A percentile compares a stretch with the other conserved stretches of the same genome.
phyloP scores from a whole-genome alignment of 2,797 vertebrate species.

The Gastrophryne carolinensis region DNA sequence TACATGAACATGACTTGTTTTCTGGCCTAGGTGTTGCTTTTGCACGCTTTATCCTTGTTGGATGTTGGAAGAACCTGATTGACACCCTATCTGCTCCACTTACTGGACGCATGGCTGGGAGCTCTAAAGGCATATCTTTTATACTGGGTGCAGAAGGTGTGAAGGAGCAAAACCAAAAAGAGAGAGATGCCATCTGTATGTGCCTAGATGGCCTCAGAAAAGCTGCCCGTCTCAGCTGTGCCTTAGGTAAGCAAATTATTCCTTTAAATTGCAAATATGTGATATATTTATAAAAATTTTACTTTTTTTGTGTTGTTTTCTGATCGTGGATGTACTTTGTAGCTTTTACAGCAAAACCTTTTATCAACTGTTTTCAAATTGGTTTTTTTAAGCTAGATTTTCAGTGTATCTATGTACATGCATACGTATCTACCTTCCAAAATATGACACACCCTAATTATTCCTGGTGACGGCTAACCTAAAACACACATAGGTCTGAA shows the following conservation, averaged over 20 bases:
- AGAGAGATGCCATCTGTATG: constrained; percentile 90
- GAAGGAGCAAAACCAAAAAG: constrained; percentile 91
- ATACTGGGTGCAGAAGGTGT: constrained; percentile 89
- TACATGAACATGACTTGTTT: constrained; percentile 21
- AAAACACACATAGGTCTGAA: too few relatives aligned
- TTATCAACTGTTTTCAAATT: too few relatives aligned
- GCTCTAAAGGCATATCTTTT: constrained; percentile 88
- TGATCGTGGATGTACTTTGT: too few relatives aligned
- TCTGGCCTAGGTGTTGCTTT: constrained; percentile 78
- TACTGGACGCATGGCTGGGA: constrained; percentile 91
- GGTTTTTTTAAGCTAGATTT: too few relatives aligned
- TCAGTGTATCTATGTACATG: too few relatives aligned
- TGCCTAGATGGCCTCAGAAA: constrained; percentile 91
- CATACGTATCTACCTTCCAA: too few relatives aligned
- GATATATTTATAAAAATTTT: too few relatives aligned
- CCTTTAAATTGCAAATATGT: neutral
- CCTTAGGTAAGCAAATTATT: constrained; percentile 73
- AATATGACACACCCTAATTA: too few relatives aligned
- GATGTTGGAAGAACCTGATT: constrained; percentile 96
- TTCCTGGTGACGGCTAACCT: too few relatives aligned
- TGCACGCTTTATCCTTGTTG: constrained; percentile 88
- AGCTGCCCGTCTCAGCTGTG: constrained; percentile 90
- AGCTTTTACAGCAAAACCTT: too few relatives aligned
- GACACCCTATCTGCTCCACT: constrained; percentile 90
- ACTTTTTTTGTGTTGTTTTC: too few relatives aligned